Percentiles rank a stretch among this genome's conserved stretches.
phyloP scores from a whole-genome alignment of 2,797 vertebrate genomes.

The Columba guinea region DNA sequence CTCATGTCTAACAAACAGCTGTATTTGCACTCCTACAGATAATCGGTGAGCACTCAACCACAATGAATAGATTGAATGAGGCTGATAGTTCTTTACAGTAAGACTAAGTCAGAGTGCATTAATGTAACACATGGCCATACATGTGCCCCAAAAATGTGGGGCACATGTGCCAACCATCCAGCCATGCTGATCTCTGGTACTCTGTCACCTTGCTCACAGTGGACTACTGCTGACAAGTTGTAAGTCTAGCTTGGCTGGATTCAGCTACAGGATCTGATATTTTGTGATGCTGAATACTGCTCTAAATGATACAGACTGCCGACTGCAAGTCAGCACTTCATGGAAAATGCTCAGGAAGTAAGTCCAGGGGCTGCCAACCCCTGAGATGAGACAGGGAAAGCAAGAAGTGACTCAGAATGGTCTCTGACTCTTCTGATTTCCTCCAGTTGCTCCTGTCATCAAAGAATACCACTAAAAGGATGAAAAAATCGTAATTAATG shows the following conservation, averaged over 20 bases:
- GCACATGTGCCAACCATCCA: constrained; percentile 32
- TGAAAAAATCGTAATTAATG: constrained; percentile 12
- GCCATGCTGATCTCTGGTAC: constrained; percentile 25
- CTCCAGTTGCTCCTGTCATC: constrained; percentile 13
- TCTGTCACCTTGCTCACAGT: constrained; percentile 32
- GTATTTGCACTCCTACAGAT: constrained; percentile 27
- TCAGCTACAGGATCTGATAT: background rate
- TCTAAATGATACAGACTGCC: constrained; percentile 20
- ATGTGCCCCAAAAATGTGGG: constrained; percentile 40
- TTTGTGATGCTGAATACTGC: constrained; percentile 29
- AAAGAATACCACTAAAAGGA: constrained; percentile 14
- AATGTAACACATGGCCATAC: background rate
- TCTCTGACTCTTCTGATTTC: background rate
- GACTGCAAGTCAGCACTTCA: constrained; percentile 48
- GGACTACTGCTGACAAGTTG: constrained; percentile 55
- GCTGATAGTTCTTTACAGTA: constrained; percentile 13
- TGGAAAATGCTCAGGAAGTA: constrained; percentile 12
- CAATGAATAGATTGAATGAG: constrained; percentile 11
- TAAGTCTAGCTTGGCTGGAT: constrained; percentile 40
- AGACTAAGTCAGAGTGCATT: constrained; percentile 50
- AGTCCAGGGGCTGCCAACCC: background rate
- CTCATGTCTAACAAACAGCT: constrained; percentile 38
- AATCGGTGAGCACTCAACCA: background rate
- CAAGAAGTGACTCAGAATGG: constrained; percentile 9
- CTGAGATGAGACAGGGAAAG: background rate